These are phyloP conservation scores for Plecotus auritus DNA, from an alignment of 2,113 vertebrate genomes.

Conservation along the genomic window DNA sequence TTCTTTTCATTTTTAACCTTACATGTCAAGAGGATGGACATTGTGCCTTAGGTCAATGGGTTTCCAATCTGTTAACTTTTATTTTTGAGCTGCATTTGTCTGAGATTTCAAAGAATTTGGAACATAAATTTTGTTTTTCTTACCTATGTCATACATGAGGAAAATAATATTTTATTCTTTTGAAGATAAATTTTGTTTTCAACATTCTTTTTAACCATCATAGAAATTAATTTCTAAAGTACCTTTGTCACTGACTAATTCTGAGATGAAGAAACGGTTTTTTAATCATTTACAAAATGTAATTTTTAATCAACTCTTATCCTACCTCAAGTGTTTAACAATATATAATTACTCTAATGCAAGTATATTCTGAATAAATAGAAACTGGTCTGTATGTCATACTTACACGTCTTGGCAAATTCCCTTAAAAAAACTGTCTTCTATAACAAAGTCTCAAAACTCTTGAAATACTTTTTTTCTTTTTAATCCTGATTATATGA, in stretches of 20 bases:
- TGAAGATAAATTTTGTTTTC: neutral
- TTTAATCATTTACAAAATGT: neutral
- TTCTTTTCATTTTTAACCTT: conserved; percentile 18
- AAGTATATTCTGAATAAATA: neutral
- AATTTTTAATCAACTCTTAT: neutral
- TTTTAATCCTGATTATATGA: neutral
- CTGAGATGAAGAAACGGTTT: neutral
- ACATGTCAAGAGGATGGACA: neutral
- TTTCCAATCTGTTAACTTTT: neutral
- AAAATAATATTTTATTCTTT: neutral
- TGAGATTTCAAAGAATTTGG: neutral
- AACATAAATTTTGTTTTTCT: neutral
- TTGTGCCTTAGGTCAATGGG: neutral
- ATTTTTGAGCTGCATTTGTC: neutral
- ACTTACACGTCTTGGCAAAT: neutral
- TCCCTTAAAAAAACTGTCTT: neutral
- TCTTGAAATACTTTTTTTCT: neutral
- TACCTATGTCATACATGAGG: neutral
- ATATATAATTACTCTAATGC: neutral
- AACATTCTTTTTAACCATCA: neutral
- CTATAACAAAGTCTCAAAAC: neutral
- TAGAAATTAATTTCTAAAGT: neutral
- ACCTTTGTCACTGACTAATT: neutral
- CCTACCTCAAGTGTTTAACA: neutral
- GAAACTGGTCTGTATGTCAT: neutral